Percentiles rank a stretch among this genome's conserved stretches.
Conservation (phyloP, 2,113 vertebrate genomes). For the Heliornis fulica region DNA sequence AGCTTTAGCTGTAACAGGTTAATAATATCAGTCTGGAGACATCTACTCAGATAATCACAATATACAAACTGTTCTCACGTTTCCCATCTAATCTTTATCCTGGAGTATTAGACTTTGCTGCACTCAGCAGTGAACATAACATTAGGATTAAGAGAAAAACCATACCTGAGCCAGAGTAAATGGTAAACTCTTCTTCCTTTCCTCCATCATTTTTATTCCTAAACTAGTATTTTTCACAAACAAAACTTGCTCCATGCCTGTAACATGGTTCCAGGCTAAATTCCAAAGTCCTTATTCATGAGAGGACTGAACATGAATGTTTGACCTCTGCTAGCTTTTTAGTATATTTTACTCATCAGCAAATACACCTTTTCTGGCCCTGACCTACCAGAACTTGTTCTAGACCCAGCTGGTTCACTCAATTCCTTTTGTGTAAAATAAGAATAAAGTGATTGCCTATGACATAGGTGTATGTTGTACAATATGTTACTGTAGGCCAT, state of each 20-base stretch:
- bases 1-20: not conserved
- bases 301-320: not conserved
- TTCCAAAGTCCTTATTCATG: accelerated
- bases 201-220: not conserved
- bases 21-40: not conserved
- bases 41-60: not conserved
- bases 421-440: not conserved
- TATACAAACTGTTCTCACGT: not conserved
- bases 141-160: not conserved
- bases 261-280: not conserved
- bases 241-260: not conserved
- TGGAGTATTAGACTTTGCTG: not conserved
- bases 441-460: not conserved
- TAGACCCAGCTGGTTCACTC: not conserved
- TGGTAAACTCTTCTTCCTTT: accelerated
- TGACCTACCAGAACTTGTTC: not conserved
- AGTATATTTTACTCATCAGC: not conserved
- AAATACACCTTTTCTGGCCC: not conserved
- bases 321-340: not conserved
- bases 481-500: not conserved
- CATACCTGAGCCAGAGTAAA: not conserved
- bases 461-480: not conserved
- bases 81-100: not conserved
- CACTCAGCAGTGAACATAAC: not conserved
- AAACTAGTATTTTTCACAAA: not conserved